Evolutionary conservation across 2,797 vertebrate genomes (phyloP), one percentile per base, ranked within the genome.

Genomic region (Chelmon rostratus): DNA sequence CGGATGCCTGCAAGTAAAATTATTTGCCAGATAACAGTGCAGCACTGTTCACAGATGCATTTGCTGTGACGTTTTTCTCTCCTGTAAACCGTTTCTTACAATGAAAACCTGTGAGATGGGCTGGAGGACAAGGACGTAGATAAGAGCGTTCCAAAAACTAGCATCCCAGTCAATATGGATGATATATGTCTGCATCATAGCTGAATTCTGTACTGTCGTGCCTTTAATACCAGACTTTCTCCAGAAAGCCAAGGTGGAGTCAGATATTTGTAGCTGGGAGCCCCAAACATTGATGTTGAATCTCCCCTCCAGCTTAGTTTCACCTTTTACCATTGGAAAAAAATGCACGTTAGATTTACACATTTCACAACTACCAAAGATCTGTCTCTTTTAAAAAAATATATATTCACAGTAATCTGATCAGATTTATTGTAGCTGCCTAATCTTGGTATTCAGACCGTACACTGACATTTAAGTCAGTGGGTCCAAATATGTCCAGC

Each of bases 401-500:
- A n/a, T n/a, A n/a, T 21, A 37, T 67, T 62, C 5, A 31, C 62
- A 13, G 21, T 46, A 61, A 67, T 78, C 7, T 40, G 40, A 69
- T 75, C 49, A 3, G 44, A 84, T 49, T 77, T 64, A 50, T 47
- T 72, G 35, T 38, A 65, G 83, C 2, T 49, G 37, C 23, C 75
- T 53, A n/a, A 50, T 50, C 6, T 42, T 73, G 59, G 65, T 67
- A 3, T 74, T 73, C 52, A 67, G 80, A 53, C 77, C 81, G 12
- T 25, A 28, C 33, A 4, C 4, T 79, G 89, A 86, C 86, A 79
- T 90, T 89, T 76, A n/a, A 42, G 57, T 76, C 50, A 80, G 86
- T 84, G 85, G 85, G 86, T 73, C 76, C 50, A 92, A 82, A 83
- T 82, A 89, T 92, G 87, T 68, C 25, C 49, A 75, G 78, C 50